Evolutionary conservation across 2,113 vertebrate species (phyloP).

Genomic region (Saccopteryx leptura): DNA sequence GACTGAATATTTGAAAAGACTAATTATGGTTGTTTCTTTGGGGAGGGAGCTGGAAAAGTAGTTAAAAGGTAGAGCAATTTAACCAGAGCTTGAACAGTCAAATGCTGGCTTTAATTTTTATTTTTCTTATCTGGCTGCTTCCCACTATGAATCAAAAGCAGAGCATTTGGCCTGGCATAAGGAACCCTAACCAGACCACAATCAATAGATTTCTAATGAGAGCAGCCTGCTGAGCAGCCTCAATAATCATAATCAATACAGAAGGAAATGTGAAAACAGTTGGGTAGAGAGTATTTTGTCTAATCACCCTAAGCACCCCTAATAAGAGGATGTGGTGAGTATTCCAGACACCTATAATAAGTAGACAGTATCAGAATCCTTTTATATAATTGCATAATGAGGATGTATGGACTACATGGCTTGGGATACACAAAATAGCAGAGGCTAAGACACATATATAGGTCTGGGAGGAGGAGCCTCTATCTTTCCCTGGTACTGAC

Average conservation of each 20-base stretch:
- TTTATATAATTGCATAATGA: conserved; percentile 85
- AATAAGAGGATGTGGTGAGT: conserved; percentile 64
- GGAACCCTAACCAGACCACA: conserved; percentile 77
- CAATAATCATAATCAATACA: conserved; percentile 87
- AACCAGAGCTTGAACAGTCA: conserved; percentile 63
- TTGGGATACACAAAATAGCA: conserved; percentile 63
- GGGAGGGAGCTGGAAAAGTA: conserved; percentile 1
- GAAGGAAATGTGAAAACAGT: conserved; percentile 80
- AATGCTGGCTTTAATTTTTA: conserved; percentile 64
- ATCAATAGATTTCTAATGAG: conserved; percentile 87
- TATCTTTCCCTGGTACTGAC: not conserved
- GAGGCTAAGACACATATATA: not conserved
- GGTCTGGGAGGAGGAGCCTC: not conserved
- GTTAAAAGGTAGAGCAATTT: conserved; percentile 54
- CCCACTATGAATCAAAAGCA: conserved; percentile 49
- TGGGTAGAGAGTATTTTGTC: conserved; percentile 77
- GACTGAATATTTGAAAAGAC: conserved; percentile 60
- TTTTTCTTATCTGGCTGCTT: conserved; percentile 63
- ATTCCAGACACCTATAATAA: conserved; percentile 29
- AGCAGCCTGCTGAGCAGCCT: conserved; percentile 78
- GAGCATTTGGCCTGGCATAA: conserved; percentile 69
- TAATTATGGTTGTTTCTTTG: conserved; percentile 76
- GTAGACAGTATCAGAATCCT: conserved; percentile 66
- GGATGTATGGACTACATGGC: conserved; percentile 81
- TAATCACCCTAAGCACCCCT: conserved; percentile 72